Conservation (phyloP, 2,797 vertebrate species). For the Tachyglossus aculeatus region DNA sequence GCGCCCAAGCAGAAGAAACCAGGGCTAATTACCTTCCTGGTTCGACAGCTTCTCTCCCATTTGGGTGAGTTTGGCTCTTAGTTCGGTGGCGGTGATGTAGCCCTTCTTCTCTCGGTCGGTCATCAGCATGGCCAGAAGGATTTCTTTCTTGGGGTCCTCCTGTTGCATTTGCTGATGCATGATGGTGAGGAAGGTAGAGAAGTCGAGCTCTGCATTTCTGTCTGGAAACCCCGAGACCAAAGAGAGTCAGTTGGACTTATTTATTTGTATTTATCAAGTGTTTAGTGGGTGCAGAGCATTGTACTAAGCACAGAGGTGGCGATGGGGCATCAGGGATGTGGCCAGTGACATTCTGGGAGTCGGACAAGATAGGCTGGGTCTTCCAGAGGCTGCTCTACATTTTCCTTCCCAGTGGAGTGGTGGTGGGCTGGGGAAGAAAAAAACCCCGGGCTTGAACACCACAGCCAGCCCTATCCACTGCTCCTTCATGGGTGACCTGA, state of each 20-base stretch:
- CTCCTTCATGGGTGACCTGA: too few relatives aligned
- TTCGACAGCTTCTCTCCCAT: conserved; percentile 91
- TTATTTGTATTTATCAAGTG: too few relatives aligned
- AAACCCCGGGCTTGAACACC: too few relatives aligned
- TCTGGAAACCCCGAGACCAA: conserved; percentile 66
- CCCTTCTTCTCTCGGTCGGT: conserved; percentile 89
- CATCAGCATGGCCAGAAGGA: conserved; percentile 90
- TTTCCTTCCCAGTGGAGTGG: background rate
- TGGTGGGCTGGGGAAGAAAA: too few relatives aligned
- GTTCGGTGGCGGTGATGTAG: conserved; percentile 80
- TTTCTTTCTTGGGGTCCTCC: conserved; percentile 89
- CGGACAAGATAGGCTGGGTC: too few relatives aligned
- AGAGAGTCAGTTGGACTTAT: too few relatives aligned
- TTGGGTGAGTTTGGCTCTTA: conserved; percentile 87
- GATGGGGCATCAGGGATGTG: too few relatives aligned
- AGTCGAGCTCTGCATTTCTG: conserved; percentile 85
- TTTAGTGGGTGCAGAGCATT: too few relatives aligned
- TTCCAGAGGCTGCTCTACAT: too few relatives aligned
- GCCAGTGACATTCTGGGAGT: too few relatives aligned
- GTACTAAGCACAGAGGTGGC: too few relatives aligned
- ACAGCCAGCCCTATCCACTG: too few relatives aligned
- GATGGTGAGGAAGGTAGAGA: conserved; percentile 92
- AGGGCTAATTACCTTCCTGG: conserved; percentile 84
- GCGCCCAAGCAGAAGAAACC: background rate
- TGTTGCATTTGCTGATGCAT: conserved; percentile 93